These are phyloP conservation scores for Arctia plantaginis DNA, from an alignment of 2,888 invertebrate genomes.

Conservation along the genomic window DNA sequence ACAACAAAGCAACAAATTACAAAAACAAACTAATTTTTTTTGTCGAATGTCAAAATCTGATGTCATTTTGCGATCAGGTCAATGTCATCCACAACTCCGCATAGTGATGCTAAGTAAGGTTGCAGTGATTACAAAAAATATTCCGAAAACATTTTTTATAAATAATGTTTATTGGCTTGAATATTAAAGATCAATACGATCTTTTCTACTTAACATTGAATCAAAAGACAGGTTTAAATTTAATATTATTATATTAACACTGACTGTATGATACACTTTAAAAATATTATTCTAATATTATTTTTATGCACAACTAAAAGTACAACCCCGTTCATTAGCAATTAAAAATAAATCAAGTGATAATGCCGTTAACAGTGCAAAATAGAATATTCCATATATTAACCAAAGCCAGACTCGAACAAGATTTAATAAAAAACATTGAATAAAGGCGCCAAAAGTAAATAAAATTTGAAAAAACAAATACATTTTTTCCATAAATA, in stretches of 20 bases:
- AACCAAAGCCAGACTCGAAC: slow-evolving; percentile 78
- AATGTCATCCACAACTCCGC: not conserved
- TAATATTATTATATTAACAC: slow-evolving; percentile 43
- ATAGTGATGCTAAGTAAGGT: not conserved
- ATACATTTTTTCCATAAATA: slow-evolving; percentile 84
- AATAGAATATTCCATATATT: slow-evolving; percentile 77
- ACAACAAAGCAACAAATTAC: not conserved
- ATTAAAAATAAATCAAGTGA: slow-evolving; percentile 78
- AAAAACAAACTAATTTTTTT: not conserved
- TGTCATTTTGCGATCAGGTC: not conserved
- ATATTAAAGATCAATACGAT: not conserved
- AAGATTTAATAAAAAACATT: slow-evolving; percentile 80
- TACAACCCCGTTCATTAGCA: slow-evolving; percentile 82
- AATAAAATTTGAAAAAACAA: slow-evolving; percentile 83
- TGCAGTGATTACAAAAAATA: not conserved
- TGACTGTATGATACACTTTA: slow-evolving; percentile 44
- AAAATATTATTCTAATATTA: slow-evolving; percentile 33
- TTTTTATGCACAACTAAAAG: slow-evolving; percentile 78
- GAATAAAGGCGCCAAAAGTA: slow-evolving; percentile 81
- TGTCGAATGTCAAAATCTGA: not conserved
- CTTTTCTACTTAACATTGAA: slow-evolving; percentile 23
- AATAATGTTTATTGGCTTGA: not conserved
- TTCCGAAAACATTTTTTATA: not conserved
- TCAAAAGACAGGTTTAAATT: slow-evolving; percentile 41
- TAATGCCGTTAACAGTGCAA: slow-evolving; percentile 73